Evolutionary conservation across 1,140 invertebrate genomes (phyloP).

Genomic region (Drosophila suzukii): DNA sequence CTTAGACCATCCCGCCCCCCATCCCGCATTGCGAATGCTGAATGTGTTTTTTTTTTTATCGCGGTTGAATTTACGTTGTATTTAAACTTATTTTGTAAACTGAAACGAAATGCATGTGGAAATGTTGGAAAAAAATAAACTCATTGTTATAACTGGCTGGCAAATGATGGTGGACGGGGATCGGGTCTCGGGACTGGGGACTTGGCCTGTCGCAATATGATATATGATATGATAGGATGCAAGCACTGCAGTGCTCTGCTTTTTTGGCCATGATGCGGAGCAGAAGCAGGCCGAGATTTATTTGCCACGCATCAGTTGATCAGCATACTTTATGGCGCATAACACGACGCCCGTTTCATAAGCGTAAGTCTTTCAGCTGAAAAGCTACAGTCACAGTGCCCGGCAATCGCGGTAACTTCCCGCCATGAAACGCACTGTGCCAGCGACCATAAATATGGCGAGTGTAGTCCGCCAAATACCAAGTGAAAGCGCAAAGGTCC

Average conservation of each 20-base stretch:
- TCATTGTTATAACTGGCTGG: constrained; percentile 33
- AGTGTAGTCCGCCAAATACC: constrained; percentile 17
- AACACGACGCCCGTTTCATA: constrained; percentile 22
- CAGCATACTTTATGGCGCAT: constrained; percentile 52
- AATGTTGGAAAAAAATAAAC: constrained; percentile 71
- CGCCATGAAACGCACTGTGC: constrained; percentile 12
- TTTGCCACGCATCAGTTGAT: constrained; percentile 50
- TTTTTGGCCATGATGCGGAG: constrained; percentile 6
- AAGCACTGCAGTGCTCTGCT: constrained; percentile 1
- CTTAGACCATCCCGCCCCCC: constrained; percentile 8
- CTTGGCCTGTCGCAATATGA: constrained; percentile 18
- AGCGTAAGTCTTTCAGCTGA: constrained; percentile 9
- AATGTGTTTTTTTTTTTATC: constrained; percentile 75
- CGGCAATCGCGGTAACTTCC: too few species aligned
- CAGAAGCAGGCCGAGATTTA: constrained; percentile 35
- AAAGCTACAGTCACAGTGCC: neutral
- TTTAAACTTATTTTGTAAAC: constrained; percentile 70
- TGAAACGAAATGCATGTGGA: constrained; percentile 72
- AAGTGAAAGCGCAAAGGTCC: constrained; percentile 31
- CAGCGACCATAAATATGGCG: constrained; percentile 18
- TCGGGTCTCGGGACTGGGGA: too few species aligned
- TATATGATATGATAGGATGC: constrained; percentile 23
- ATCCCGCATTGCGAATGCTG: constrained; percentile 1
- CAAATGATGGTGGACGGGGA: too few species aligned
- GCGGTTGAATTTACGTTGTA: constrained; percentile 75